phyloP scores from a whole-genome alignment of 2,888 invertebrate species.

The Pristionchus fissidentatus region DNA sequence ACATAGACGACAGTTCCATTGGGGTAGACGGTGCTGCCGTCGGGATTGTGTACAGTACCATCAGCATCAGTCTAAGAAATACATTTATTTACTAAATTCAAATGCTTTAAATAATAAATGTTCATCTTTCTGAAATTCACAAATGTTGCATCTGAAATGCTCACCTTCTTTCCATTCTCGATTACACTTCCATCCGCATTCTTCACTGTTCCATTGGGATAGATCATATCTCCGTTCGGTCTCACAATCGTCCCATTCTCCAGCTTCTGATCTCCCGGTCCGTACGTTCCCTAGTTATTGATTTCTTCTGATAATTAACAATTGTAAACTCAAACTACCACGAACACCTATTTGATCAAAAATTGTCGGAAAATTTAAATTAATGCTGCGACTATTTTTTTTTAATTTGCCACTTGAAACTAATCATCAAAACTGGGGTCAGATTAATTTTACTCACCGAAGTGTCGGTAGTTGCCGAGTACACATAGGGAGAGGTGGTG shows the following conservation, averaged over 20 bases:
- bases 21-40: conserved; percentile 9
- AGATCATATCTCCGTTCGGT: conserved; percentile 39
- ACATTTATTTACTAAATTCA: background rate
- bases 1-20: conserved; percentile 29
- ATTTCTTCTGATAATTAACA: background rate
- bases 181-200: conserved; percentile 10
- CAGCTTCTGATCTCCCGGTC: conserved; percentile 17
- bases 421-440: background rate
- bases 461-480: conserved; percentile 21
- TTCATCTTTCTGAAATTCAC: background rate
- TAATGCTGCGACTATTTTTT: no score
- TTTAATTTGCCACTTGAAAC: background rate
- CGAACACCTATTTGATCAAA: no score
- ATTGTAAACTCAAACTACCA: background rate
- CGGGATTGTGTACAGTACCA: background rate
- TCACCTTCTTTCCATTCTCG: conserved; percentile 6
- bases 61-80: background rate
- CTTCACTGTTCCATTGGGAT: conserved; percentile 44
- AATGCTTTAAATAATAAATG: background rate
- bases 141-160: background rate
- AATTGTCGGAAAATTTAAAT: no score
- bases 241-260: conserved; percentile 9
- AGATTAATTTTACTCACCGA: background rate
- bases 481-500: conserved; percentile 12
- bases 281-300: conserved; percentile 21